Evolutionary conservation across 2,113 vertebrate species (phyloP).

Genomic region (Rhinogobius similis): DNA sequence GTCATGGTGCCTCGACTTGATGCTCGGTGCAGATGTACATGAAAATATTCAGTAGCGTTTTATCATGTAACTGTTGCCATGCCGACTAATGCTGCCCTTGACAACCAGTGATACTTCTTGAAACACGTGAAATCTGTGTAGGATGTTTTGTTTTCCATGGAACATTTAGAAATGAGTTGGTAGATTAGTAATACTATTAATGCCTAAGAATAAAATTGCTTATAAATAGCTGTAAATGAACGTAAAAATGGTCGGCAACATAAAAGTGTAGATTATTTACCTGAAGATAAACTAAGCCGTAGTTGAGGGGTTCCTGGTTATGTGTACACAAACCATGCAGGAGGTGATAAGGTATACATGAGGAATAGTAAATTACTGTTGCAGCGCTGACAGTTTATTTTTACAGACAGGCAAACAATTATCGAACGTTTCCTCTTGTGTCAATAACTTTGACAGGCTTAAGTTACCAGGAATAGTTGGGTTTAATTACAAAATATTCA

Average conservation of each 20-base stretch:
- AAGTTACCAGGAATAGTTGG: neutral
- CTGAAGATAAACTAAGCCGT: too few relatives aligned
- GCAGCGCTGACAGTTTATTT: neutral
- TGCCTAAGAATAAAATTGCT: too few relatives aligned
- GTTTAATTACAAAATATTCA: neutral
- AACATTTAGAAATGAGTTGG: neutral
- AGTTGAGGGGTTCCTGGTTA: neutral
- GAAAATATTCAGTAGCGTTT: conserved; percentile 14
- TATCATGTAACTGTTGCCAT: conserved; percentile 45
- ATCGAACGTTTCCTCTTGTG: neutral
- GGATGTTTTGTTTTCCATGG: neutral
- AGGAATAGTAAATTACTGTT: neutral
- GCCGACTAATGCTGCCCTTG: conserved; percentile 29
- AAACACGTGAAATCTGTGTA: too few relatives aligned
- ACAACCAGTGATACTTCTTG: conserved; percentile 29
- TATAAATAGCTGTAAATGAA: neutral
- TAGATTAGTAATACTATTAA: neutral
- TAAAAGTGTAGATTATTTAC: neutral
- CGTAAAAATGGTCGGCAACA: neutral
- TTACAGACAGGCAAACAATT: neutral
- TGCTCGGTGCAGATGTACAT: conserved; percentile 15
- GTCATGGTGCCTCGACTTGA: conserved; percentile 4
- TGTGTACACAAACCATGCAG: neutral
- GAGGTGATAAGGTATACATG: neutral
- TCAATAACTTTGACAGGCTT: neutral